phyloP scores from a whole-genome alignment of 1,140 invertebrate genomes.

The Cyphomyrmex costatus region DNA sequence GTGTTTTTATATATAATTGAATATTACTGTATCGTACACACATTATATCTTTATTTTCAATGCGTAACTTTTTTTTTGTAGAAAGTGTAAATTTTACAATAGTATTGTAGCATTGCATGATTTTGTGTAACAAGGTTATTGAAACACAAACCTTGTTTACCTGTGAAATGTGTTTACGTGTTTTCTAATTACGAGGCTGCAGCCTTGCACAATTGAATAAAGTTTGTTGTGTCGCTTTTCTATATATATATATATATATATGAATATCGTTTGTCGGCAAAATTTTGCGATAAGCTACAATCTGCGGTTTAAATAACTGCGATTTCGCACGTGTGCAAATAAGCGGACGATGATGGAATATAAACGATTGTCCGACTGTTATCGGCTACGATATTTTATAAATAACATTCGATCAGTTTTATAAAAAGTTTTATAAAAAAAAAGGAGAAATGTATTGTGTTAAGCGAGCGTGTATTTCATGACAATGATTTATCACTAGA shows the following conservation, averaged over 20 bases:
- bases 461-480: constrained; percentile 19
- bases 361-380: constrained; percentile 49
- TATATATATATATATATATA: background rate
- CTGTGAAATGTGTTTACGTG: background rate
- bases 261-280: background rate
- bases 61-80: background rate
- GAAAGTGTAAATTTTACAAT: background rate
- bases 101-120: background rate
- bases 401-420: constrained; percentile 30
- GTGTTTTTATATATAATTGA: background rate
- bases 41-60: constrained; percentile 7
- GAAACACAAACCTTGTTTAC: constrained; percentile 1
- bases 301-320: constrained; percentile 16
- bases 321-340: constrained; percentile 17
- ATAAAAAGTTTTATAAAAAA: background rate
- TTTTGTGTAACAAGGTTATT: background rate
- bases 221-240: background rate
- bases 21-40: background rate
- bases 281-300: constrained; percentile 22
- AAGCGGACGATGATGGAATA: constrained; percentile 44
- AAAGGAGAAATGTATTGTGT: constrained; percentile 3
- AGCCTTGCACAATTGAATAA: constrained; percentile 11
- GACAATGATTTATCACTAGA: constrained; percentile 45
- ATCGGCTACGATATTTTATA: constrained; percentile 49
- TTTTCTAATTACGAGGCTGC: background rate